Conservation (phyloP, 1,140 invertebrate genomes). For the Gonioctena quinquepunctata region DNA sequence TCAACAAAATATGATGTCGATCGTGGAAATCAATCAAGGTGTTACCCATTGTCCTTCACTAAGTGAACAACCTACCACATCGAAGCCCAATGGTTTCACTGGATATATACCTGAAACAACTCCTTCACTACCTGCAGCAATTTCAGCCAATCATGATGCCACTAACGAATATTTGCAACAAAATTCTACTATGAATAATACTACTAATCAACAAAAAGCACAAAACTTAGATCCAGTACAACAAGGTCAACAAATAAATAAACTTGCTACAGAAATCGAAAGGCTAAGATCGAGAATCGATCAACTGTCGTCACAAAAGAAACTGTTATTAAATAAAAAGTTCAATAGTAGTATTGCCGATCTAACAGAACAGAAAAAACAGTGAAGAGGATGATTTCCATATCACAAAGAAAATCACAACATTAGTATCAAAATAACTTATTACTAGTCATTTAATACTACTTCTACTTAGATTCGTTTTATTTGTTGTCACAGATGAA, state of each 20-base stretch:
- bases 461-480: conserved; percentile 7
- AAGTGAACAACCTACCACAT: conserved; percentile 58
- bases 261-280: conserved; percentile 49
- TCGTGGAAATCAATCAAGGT: conserved; percentile 70
- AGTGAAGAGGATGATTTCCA: neutral
- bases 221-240: conserved; percentile 33
- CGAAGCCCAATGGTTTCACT: conserved; percentile 49
- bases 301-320: conserved; percentile 45
- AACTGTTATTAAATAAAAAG: conserved; percentile 42
- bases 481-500: neutral
- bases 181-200: conserved; percentile 2
- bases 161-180: conserved; percentile 1
- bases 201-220: too few species aligned
- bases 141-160: neutral
- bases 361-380: conserved; percentile 14
- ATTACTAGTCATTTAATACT: conserved; percentile 28
- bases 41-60: conserved; percentile 61
- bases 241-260: conserved; percentile 45
- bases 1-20: conserved; percentile 57
- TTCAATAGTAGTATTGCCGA: conserved; percentile 1
- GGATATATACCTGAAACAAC: conserved; percentile 26
- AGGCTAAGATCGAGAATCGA: conserved; percentile 45
- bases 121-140: neutral
- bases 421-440: conserved; percentile 15
- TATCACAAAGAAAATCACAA: neutral